Evolutionary conservation across 2,797 vertebrate genomes (phyloP).

Genomic region (Premnoplex brunnescens): DNA sequence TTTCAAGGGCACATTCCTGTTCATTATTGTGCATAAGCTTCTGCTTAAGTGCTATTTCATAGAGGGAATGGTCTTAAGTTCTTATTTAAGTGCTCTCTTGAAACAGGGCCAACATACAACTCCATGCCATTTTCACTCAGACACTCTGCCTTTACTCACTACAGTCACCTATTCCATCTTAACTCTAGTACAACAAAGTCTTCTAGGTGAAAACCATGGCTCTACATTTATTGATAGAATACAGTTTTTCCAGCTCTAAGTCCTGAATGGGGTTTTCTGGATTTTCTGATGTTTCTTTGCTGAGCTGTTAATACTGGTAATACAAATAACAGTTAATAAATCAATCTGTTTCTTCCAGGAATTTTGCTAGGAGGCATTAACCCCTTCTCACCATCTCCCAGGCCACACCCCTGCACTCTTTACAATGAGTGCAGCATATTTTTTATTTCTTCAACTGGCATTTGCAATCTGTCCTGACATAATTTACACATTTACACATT

Average conservation of each 20-base stretch:
- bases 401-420: conserved; percentile 70
- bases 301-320: conserved; percentile 47
- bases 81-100: neutral
- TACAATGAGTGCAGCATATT: conserved; percentile 76
- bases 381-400: conserved; percentile 65
- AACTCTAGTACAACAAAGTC: neutral
- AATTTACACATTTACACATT: conserved; percentile 85
- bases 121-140: neutral
- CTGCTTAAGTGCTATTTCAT: conserved; percentile 25
- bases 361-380: conserved; percentile 55
- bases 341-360: conserved; percentile 39
- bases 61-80: neutral
- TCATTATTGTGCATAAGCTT: neutral
- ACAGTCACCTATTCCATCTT: neutral
- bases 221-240: neutral
- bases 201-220: neutral
- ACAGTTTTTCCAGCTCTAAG: neutral
- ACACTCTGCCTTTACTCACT: neutral
- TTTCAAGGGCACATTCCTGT: neutral
- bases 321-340: conserved; percentile 71
- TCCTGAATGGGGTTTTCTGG: conserved; percentile 7
- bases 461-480: conserved; percentile 82
- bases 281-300: conserved; percentile 27
- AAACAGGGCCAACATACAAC: neutral
- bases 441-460: conserved; percentile 79